phyloP scores from a whole-genome alignment of 2,888 invertebrate genomes.

The Cyclophora albipunctata region DNA sequence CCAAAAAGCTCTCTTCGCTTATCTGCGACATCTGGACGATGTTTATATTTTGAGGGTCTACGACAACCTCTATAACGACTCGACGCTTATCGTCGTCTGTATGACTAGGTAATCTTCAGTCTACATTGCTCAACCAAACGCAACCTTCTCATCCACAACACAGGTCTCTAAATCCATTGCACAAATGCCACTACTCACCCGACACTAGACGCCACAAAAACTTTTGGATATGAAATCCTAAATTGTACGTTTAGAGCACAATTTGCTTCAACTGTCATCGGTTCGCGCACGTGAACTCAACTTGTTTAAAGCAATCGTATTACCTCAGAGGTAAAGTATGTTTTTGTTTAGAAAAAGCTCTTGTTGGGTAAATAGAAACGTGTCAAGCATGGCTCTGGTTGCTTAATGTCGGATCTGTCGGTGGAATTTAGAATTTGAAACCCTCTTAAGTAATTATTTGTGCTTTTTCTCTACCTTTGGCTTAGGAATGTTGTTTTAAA shows the following conservation, averaged over 20 bases:
- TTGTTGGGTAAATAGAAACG: constrained; percentile 36
- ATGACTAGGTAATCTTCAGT: constrained; percentile 60
- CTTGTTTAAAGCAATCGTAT: constrained; percentile 31
- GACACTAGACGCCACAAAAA: constrained; percentile 21
- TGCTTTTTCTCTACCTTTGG: constrained; percentile 13
- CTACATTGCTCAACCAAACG: constrained; percentile 34
- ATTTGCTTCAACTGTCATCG: constrained; percentile 27
- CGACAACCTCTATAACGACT: constrained; percentile 71
- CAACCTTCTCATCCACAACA: constrained; percentile 33
- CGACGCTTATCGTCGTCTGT: constrained; percentile 61
- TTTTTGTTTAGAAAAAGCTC: constrained; percentile 24
- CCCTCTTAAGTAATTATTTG: constrained; percentile 29
- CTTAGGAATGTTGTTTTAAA: not conserved
- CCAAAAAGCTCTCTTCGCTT: constrained; percentile 64
- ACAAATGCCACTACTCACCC: constrained; percentile 27
- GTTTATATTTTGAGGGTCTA: constrained; percentile 71
- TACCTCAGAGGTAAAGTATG: constrained; percentile 20
- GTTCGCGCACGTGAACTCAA: constrained; percentile 10
- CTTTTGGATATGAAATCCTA: constrained; percentile 37
- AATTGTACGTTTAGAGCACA: constrained; percentile 28
- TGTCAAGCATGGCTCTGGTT: constrained; percentile 36
- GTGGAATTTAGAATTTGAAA: constrained; percentile 40
- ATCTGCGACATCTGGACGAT: constrained; percentile 71
- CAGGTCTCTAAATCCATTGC: constrained; percentile 27
- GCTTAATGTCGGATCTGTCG: constrained; percentile 39